Evolutionary conservation across 35 echinoderm and acorn worm genomes (phyloP).

Genomic region (Apostichopus californicus): DNA sequence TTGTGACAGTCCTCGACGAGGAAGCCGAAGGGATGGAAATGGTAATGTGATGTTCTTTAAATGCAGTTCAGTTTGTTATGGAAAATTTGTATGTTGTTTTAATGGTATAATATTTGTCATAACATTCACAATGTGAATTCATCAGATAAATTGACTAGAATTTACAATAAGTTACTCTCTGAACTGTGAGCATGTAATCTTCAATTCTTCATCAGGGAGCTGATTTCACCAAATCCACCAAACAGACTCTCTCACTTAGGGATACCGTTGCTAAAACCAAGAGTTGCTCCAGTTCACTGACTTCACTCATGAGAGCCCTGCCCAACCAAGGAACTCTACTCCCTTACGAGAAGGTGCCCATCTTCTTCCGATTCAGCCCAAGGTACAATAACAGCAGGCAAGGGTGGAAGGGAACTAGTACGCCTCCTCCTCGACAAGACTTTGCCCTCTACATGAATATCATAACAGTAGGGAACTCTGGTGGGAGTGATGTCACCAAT

Average conservation of each 20-base stretch:
- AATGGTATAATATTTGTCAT: too few species aligned
- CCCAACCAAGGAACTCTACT: slow-evolving; percentile 83
- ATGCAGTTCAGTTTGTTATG: not conserved
- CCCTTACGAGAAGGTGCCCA: slow-evolving; percentile 74
- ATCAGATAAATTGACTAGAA: too few species aligned
- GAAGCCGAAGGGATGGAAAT: slow-evolving; percentile 89
- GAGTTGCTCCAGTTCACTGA: slow-evolving; percentile 69
- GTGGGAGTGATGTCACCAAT: slow-evolving; percentile 27
- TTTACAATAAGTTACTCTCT: too few species aligned
- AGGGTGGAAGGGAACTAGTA: slow-evolving; percentile 91
- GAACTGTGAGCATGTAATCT: too few species aligned
- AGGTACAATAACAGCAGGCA: slow-evolving; percentile 72
- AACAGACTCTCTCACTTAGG: slow-evolving; percentile 67
- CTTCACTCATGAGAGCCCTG: slow-evolving; percentile 75
- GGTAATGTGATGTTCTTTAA: slow-evolving; percentile 54
- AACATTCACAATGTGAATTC: too few species aligned
- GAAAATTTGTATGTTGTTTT: too few species aligned
- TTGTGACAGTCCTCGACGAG: slow-evolving; percentile 86
- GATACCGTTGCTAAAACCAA: slow-evolving; percentile 67
- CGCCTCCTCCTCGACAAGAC: slow-evolving; percentile 87
- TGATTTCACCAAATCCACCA: slow-evolving; percentile 92
- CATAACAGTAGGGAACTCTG: slow-evolving; percentile 75
- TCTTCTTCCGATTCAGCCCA: slow-evolving; percentile 92
- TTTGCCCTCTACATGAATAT: slow-evolving; percentile 95
- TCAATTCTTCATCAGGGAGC: slow-evolving; percentile 52